Percentiles rank a stretch among this genome's conserved stretches.
phyloP scores from a whole-genome alignment of 1,140 invertebrate species.

The Trichonephila clavipes region DNA sequence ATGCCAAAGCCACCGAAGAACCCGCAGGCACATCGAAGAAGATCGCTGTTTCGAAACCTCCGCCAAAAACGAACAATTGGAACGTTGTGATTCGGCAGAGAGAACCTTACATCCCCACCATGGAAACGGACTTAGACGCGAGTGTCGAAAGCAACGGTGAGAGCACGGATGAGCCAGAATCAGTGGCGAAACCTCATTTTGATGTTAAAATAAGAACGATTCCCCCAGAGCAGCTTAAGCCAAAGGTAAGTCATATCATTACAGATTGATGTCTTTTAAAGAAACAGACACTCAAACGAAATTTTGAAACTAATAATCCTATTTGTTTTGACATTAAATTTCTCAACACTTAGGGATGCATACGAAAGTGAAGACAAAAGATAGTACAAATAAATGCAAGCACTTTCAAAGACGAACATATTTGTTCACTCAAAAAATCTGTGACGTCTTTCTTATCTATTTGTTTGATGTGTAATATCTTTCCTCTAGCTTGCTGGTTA shows the following conservation, averaged over 20 bases:
- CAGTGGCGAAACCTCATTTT: constrained; percentile 6
- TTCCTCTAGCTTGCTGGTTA: no score
- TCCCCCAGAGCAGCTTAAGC: constrained; percentile 22
- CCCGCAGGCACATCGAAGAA: background rate
- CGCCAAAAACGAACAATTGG: constrained; percentile 29
- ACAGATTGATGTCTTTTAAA: no score
- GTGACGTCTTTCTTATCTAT: no score
- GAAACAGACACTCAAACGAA: no score
- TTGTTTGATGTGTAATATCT: no score
- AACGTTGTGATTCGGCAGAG: constrained; percentile 66
- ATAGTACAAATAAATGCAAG: no score
- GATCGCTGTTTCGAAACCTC: background rate
- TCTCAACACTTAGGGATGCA: no score
- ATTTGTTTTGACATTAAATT: no score
- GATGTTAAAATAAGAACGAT: constrained; percentile 65
- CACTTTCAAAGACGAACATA: no score
- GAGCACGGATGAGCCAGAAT: background rate
- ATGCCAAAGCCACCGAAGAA: background rate
- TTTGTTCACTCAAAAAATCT: no score
- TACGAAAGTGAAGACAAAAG: no score
- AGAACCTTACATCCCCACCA: background rate
- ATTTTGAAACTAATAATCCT: no score
- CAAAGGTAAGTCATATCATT: constrained; percentile 42
- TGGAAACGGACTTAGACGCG: background rate
- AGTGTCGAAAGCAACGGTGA: background rate